phyloP scores from a whole-genome alignment of 2,888 invertebrate genomes.

The Phasia obesa region DNA sequence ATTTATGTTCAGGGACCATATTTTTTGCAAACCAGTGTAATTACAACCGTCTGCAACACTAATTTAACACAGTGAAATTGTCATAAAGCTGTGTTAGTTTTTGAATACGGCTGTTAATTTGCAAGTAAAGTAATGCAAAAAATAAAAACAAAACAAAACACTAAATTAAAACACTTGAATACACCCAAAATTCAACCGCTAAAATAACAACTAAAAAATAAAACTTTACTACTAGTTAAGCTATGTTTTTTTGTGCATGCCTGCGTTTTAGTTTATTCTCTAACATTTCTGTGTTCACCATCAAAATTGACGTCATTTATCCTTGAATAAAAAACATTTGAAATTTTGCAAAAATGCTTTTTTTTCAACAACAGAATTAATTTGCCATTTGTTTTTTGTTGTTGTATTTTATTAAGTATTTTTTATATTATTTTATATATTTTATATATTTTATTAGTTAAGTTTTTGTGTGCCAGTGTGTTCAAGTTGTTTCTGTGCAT shows the following conservation, averaged over 20 bases:
- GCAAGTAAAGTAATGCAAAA: not conserved
- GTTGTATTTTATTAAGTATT: conserved; percentile 34
- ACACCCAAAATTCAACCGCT: conserved; percentile 24
- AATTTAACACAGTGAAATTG: too few relatives aligned
- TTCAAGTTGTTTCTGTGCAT: conserved; percentile 72
- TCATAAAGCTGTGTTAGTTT: too few relatives aligned
- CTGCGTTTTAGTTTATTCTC: conserved; percentile 48
- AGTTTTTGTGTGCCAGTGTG: conserved; percentile 12
- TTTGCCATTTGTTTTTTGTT: conserved; percentile 60
- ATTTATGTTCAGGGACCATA: too few relatives aligned
- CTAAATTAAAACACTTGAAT: conserved; percentile 39
- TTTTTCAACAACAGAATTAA: conserved; percentile 66
- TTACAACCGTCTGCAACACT: too few relatives aligned
- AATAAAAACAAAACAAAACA: not conserved
- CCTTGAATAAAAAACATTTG: conserved; percentile 61
- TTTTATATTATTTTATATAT: conserved; percentile 19
- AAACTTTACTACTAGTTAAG: conserved; percentile 23
- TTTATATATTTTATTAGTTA: conserved; percentile 47
- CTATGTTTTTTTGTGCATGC: conserved; percentile 47
- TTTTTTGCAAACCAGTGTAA: too few relatives aligned
- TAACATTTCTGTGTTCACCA: conserved; percentile 32
- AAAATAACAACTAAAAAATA: conserved; percentile 20
- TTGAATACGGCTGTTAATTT: too few relatives aligned
- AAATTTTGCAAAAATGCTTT: conserved; percentile 60
- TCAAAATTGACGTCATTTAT: conserved; percentile 63